Evolutionary conservation across 2,113 vertebrate species (phyloP).

Genomic region (Uropsilus gracilis): DNA sequence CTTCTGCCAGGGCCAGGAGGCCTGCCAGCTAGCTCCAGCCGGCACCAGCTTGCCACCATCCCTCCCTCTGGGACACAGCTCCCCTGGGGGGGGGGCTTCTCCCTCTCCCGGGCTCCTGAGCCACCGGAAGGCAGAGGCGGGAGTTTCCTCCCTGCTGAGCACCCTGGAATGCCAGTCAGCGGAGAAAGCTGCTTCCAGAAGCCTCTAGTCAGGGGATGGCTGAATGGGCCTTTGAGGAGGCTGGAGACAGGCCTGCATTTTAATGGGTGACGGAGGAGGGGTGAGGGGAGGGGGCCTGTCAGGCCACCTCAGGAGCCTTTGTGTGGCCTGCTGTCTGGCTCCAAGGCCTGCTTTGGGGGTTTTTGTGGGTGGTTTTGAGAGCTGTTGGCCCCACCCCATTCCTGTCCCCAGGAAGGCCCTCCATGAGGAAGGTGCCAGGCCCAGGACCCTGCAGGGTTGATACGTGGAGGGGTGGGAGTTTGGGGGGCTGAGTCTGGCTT

Average conservation of each 20-base stretch:
- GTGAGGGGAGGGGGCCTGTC: not conserved
- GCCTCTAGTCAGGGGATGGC: conserved; percentile 44
- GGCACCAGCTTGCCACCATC: not conserved
- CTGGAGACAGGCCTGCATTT: conserved; percentile 36
- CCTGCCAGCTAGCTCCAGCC: too few species aligned
- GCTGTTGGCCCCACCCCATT: not conserved
- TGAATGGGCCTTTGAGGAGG: conserved; percentile 74
- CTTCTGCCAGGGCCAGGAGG: not conserved
- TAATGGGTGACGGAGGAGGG: conserved; percentile 43
- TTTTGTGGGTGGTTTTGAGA: not conserved
- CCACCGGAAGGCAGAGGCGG: not conserved
- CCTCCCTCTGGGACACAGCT: not conserved
- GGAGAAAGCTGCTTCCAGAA: conserved; percentile 38
- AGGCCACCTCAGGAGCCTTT: too few species aligned
- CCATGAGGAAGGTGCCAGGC: not conserved
- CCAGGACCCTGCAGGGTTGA: not conserved
- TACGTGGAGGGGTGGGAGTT: not conserved
- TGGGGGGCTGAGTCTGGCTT: not conserved
- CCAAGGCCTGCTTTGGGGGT: not conserved
- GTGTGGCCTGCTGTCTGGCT: not conserved
- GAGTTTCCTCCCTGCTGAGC: not conserved
- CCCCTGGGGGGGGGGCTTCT: not conserved
- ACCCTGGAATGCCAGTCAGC: not conserved
- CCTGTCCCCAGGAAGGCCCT: not conserved
- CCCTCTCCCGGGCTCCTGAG: not conserved